Conservation (phyloP, 2,797 vertebrate species). For the Catamblyrhynchus diadema region DNA sequence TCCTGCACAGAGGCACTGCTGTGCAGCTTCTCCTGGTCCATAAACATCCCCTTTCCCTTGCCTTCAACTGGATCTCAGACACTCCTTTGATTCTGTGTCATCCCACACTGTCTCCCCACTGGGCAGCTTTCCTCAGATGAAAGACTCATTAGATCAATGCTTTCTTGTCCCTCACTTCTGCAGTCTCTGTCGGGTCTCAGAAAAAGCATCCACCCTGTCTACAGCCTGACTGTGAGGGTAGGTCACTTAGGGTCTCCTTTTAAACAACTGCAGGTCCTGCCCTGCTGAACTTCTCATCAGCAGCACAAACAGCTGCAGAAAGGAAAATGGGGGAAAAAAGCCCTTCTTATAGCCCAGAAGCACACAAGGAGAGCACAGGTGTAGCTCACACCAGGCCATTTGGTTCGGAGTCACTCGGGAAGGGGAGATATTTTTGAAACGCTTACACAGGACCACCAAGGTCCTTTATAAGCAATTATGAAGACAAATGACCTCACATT, state of each 20-base stretch:
- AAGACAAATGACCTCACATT: neutral
- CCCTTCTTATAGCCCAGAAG: neutral
- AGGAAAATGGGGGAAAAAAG: neutral
- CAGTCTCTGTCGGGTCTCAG: neutral
- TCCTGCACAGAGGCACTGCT: neutral
- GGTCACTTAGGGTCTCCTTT: neutral
- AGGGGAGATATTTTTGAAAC: neutral
- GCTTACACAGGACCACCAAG: neutral
- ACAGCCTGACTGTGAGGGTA: neutral
- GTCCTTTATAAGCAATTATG: neutral
- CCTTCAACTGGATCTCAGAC: neutral
- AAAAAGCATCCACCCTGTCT: neutral
- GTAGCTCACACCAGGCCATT: neutral
- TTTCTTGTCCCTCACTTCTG: neutral
- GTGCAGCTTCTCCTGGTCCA: neutral
- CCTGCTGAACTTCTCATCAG: neutral
- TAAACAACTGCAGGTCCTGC: neutral
- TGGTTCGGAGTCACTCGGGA: neutral
- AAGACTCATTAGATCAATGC: neutral
- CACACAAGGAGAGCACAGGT: neutral
- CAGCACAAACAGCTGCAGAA: neutral
- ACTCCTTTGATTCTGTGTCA: neutral
- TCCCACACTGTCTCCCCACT: neutral
- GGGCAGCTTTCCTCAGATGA: constrained; percentile 30
- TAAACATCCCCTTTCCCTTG: constrained; percentile 33